These are phyloP conservation scores for Glossosoma conforme DNA, from an alignment of 1,140 invertebrate species.

Conservation along the genomic window DNA sequence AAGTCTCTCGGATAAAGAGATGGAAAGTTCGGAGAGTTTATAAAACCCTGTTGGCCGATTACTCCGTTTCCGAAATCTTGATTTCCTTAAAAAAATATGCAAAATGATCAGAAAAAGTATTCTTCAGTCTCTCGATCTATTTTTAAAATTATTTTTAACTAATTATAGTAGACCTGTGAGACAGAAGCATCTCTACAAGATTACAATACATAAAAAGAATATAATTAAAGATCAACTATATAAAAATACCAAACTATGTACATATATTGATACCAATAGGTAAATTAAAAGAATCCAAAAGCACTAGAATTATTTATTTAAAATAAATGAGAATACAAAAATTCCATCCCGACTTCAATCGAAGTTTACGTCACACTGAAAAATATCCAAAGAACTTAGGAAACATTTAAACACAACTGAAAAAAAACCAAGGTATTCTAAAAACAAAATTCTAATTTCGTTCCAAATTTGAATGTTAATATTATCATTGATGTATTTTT, in stretches of 20 bases:
- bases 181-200: too few species aligned
- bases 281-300: neutral
- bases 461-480: too few species aligned
- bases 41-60: conserved; percentile 34
- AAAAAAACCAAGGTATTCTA: too few species aligned
- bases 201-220: neutral
- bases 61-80: conserved; percentile 49
- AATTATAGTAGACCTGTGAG: too few species aligned
- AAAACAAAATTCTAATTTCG: too few species aligned
- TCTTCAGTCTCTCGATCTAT: neutral
- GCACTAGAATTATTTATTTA: too few species aligned
- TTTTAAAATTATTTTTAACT: too few species aligned
- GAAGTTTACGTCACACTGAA: too few species aligned
- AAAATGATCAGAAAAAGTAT: neutral
- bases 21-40: conserved; percentile 58
- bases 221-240: neutral
- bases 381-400: neutral
- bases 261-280: neutral
- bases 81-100: conserved; percentile 50
- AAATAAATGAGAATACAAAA: neutral
- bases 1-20: conserved; percentile 59
- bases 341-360: neutral
- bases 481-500: too few species aligned
- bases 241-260: neutral
- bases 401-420: neutral